Base-by-base conservation (phyloP, 2,888 invertebrate species). In the Oegoconia quadripuncta region DNA sequence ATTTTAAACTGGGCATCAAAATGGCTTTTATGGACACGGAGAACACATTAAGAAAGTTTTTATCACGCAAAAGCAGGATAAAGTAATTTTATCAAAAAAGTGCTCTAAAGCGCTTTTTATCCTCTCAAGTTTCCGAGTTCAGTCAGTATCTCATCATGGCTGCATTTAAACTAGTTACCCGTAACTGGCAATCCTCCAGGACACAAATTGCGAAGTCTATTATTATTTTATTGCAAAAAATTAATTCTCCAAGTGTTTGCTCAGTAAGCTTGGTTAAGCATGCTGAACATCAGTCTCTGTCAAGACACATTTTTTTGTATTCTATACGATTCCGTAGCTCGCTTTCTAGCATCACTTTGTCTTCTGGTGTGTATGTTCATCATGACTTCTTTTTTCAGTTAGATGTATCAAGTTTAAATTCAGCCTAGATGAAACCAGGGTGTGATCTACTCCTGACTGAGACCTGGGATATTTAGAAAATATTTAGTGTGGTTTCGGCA, bases 161-260 rank as follows among this genome's bases (percentile, higher is more conserved):
- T 62, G 59, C 60, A 64, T 69, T 69, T 68, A 64, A 70, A 66
- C 59, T 64, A 64, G 58, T 63, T 64, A 55, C 45, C 52, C 44
- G 47, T 53, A 53, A 55, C 62, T 73, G 71, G 69, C 70, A 56
- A 36, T 41, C 37, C 40, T 37, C 37, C 37, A 41, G 37, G 39
- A 23, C 16, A 35, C 39, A 30, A 39, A 42, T 27, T 32, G 23
- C 23, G 27, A 20, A 16, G 14, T 17, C 12, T n/a, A 22, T 20
- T 13, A 7, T 27, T 5, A 20, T 20, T 32, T 32, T 12, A 5
- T 12, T 31, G 8, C 12, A 2, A 22, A n/a, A 12, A 6, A n/a
- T 31, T 18, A 22, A 14, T n/a, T 17, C 13, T 13, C 1, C 14
- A 6, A n/a, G n/a, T n/a, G n/a, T n/a, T n/a, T n/a, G n/a, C 18